phyloP scores from a whole-genome alignment of 2,113 vertebrate genomes.

The Merops nubicus region DNA sequence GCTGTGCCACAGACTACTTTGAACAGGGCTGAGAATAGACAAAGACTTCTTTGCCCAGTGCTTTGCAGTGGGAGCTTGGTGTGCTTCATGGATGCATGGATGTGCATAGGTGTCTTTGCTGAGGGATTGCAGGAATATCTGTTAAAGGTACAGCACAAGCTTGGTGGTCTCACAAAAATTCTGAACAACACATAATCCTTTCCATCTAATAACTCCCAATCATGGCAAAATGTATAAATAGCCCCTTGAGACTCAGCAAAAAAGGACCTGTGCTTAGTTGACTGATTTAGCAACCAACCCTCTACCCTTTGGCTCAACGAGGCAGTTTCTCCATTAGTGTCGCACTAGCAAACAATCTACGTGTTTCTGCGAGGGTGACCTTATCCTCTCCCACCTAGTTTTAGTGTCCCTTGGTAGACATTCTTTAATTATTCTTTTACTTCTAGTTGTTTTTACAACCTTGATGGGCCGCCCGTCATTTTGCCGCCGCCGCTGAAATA shows the following conservation, averaged over 20 bases:
- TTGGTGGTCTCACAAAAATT: constrained; percentile 20
- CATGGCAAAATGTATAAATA: neutral
- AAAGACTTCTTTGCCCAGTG: neutral
- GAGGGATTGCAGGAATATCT: neutral
- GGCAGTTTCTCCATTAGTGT: constrained; percentile 30
- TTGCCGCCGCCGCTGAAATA: constrained; percentile 39
- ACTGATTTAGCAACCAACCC: neutral
- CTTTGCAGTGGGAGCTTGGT: neutral
- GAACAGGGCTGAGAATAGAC: neutral
- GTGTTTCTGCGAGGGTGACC: neutral
- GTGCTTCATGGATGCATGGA: rapidly evolving
- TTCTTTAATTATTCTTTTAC: constrained; percentile 17
- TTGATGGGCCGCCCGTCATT: constrained; percentile 5
- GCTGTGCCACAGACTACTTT: neutral
- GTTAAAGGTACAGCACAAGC: neutral
- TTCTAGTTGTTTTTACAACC: constrained; percentile 5
- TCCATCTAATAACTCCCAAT: neutral
- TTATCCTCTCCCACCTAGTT: constrained; percentile 26
- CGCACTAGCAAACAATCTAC: neutral
- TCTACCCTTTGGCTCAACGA: neutral
- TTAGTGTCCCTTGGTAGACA: constrained; percentile 44
- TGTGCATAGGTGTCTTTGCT: neutral
- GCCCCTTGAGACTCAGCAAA: neutral
- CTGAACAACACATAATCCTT: neutral
- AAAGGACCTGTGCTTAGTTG: neutral